Percentiles rank a stretch among this genome's conserved stretches.
Evolutionary conservation across 2,888 invertebrate genomes (phyloP).

Genomic region (Ganaspis brasiliensis): DNA sequence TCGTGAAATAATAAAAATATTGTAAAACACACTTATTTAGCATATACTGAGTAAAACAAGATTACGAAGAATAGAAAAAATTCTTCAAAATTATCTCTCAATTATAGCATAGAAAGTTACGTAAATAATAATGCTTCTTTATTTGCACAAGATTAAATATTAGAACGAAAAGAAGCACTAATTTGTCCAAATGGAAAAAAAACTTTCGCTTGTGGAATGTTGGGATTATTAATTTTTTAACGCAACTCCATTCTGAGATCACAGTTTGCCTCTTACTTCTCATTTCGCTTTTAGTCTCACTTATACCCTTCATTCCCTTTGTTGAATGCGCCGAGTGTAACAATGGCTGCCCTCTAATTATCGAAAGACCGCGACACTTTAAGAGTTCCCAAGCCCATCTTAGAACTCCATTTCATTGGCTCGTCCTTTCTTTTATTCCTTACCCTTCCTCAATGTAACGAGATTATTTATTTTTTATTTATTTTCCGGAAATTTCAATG

Average conservation of each 20-base stretch:
- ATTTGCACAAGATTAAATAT: too few species aligned
- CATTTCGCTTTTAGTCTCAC: conserved; percentile 60
- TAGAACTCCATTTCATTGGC: conserved; percentile 69
- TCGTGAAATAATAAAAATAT: too few species aligned
- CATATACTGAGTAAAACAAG: too few species aligned
- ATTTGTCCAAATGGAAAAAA: too few species aligned
- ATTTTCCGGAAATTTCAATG: too few species aligned
- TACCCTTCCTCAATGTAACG: conserved; percentile 32
- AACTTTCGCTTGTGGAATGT: too few species aligned
- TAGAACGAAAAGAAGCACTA: not conserved
- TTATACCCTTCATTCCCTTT: conserved; percentile 60
- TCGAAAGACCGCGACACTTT: conserved; percentile 79
- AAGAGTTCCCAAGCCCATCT: conserved; percentile 76
- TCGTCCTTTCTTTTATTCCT: conserved; percentile 61
- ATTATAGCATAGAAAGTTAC: too few species aligned
- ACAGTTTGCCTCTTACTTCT: conserved; percentile 55
- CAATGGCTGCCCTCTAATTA: conserved; percentile 80
- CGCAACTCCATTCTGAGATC: conserved; percentile 49
- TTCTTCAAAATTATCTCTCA: too few species aligned
- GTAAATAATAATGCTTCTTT: too few species aligned
- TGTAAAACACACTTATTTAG: too few species aligned
- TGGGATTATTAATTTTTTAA: conserved; percentile 52
- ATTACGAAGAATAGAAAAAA: too few species aligned
- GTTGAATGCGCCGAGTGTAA: conserved; percentile 69
- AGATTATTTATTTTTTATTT: not conserved